A percentile compares a stretch with the other conserved stretches of the same genome.
These are phyloP conservation scores for Drosophila busckii DNA, from an alignment of 1,140 invertebrate species.

Conservation along the genomic window DNA sequence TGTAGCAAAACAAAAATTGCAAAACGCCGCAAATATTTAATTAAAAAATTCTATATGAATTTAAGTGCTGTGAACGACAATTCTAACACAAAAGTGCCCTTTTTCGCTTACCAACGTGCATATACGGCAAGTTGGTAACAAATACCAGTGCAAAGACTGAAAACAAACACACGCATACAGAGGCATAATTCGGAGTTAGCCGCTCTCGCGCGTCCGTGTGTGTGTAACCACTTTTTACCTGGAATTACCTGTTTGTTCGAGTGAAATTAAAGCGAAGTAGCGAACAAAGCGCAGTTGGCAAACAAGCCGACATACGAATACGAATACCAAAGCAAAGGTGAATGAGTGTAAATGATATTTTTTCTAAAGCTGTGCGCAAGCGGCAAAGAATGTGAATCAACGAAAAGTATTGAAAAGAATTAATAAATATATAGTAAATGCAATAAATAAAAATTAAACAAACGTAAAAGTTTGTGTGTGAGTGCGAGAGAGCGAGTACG, in stretches of 20 bases:
- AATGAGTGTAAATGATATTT: slow-evolving; percentile 24
- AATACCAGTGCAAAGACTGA: slow-evolving; percentile 28
- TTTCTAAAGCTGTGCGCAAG: slow-evolving; percentile 3
- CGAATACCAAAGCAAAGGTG: slow-evolving; percentile 18
- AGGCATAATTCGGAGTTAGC: slow-evolving; percentile 1
- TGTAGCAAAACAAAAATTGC: slow-evolving; percentile 14
- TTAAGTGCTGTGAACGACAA: slow-evolving; percentile 7
- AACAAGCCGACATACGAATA: too few relatives aligned
- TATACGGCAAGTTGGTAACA: slow-evolving; percentile 31
- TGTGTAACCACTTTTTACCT: slow-evolving; percentile 59
- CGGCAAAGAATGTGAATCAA: slow-evolving; percentile 7
- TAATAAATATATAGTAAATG: slow-evolving; percentile 5
- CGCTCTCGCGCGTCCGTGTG: slow-evolving; percentile 24
- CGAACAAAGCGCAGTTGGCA: slow-evolving; percentile 27
- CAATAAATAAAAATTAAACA: slow-evolving; percentile 7
- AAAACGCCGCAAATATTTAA: too few relatives aligned
- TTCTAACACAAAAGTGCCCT: slow-evolving; percentile 30
- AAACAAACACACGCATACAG: slow-evolving; percentile 17
- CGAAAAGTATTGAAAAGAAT: slow-evolving; percentile 8
- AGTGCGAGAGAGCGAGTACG: too few relatives aligned
- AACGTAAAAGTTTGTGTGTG: slow-evolving; percentile 6
- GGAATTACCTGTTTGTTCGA: slow-evolving; percentile 55
- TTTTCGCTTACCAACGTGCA: slow-evolving; percentile 16
- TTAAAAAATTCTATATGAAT: too few relatives aligned
- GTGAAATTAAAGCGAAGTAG: slow-evolving; percentile 26